Evolutionary conservation across 23 tunicate species (phyloP), one percentile per base, ranked within the genome.

Genomic region (Corella eumyota): DNA sequence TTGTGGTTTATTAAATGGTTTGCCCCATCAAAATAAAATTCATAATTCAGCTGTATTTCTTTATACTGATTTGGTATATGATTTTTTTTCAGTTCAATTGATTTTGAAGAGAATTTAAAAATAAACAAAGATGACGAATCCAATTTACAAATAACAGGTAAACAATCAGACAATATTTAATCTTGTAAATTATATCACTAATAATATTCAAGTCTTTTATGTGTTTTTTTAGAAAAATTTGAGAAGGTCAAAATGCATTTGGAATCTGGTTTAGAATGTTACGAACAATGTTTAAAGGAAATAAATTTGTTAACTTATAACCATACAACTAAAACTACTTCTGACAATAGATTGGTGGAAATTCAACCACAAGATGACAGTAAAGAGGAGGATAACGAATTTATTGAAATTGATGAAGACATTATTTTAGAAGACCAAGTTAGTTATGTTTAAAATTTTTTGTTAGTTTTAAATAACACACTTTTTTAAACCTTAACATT

Each of bases 191-290:
- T n/a, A n/a, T n/a, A n/a, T n/a, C n/a, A n/a, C n/a, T n/a, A n/a
- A n/a, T n/a, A n/a, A n/a, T n/a, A n/a, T n/a, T n/a, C n/a, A n/a
- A n/a, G n/a, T n/a, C n/a, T n/a, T n/a, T n/a, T n/a, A n/a, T n/a
- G n/a, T n/a, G 29, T 19, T 26, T 6, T 58, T 58, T 4, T 25
- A 58, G 63, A 58, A 7, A 17, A 25, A 6, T 46, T 70, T 19
- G 34, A 30, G 7, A 30, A 35, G 40, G n/a, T 70, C 7, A 31
- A 26, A 28, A 58, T 21, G 51, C 76, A 70, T 49, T 38, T 70
- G 7, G 65, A 45, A 19, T 59, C 66, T 17, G 58, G 76, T 40
- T 35, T 25, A 45, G 66, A 70, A 2, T 70, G 76, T 57, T 58
- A 50, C 25, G 57, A 40, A 9, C 58, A 59, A 17, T 58, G 50